A percentile compares a stretch with the other conserved stretches of the same genome.
Evolutionary conservation across 2,113 vertebrate species (phyloP).

Genomic region (Pollimyrus isidori): DNA sequence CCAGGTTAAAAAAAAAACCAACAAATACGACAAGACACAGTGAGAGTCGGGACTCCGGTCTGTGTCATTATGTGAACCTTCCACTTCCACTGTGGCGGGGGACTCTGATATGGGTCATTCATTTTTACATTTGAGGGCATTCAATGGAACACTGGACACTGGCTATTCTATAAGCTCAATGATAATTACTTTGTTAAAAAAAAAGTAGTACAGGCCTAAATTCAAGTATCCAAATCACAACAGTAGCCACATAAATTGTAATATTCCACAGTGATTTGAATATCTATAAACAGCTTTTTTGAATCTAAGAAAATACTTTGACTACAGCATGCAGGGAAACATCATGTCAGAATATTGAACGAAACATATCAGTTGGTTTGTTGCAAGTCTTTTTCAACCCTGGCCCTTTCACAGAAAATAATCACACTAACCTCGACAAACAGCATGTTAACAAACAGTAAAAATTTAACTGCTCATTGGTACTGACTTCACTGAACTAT

Average conservation of each 20-base stretch:
- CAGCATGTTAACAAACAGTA: slow-evolving; percentile 8
- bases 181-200: neutral
- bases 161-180: neutral
- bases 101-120: neutral
- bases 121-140: neutral
- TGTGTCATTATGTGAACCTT: neutral
- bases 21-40: neutral
- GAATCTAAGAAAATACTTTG: neutral
- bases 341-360: neutral
- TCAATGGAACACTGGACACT: neutral
- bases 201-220: neutral
- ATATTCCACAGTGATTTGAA: neutral
- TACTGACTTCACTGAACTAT: neutral
- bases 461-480: slow-evolving; percentile 1
- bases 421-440: neutral
- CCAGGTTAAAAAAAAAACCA: neutral
- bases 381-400: neutral
- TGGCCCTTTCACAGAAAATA: neutral
- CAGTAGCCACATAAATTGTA: neutral
- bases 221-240: neutral
- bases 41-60: neutral
- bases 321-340: neutral
- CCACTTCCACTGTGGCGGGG: neutral
- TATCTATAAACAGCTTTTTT: neutral
- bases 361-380: neutral